Conservation (phyloP, 2,888 invertebrate genomes). For the Erebia palarica region DNA sequence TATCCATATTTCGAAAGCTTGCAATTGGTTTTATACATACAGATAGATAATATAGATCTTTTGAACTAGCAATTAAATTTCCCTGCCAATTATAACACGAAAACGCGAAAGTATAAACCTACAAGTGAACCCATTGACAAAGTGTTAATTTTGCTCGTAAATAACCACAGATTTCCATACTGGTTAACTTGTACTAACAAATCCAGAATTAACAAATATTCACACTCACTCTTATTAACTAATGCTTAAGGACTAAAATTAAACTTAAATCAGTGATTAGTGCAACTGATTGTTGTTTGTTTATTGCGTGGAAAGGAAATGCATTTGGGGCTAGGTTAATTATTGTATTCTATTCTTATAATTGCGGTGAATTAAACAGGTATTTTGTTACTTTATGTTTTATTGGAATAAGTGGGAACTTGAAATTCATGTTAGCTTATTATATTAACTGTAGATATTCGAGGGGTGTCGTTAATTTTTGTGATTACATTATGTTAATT, state of each 20-base stretch:
- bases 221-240: constrained; percentile 1
- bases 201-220: constrained; percentile 16
- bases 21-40: too few relatives aligned
- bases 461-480: background rate
- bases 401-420: background rate
- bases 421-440: background rate
- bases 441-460: background rate
- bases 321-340: constrained; percentile 24
- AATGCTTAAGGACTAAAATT: background rate
- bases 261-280: constrained; percentile 5
- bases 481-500: background rate
- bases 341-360: constrained; percentile 15
- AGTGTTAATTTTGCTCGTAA: constrained; percentile 42
- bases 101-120: constrained; percentile 9
- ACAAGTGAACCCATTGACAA: constrained; percentile 26
- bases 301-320: constrained; percentile 29
- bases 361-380: constrained; percentile 14
- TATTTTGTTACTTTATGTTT: constrained; percentile 3
- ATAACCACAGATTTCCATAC: constrained; percentile 42
- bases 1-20: too few relatives aligned
- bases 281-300: constrained; percentile 11
- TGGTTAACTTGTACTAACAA: constrained; percentile 14
- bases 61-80: constrained; percentile 15
- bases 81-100: constrained; percentile 18
- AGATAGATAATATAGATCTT: too few relatives aligned